Conservation (phyloP, 2,888 invertebrate genomes). For the Muscina levida region DNA sequence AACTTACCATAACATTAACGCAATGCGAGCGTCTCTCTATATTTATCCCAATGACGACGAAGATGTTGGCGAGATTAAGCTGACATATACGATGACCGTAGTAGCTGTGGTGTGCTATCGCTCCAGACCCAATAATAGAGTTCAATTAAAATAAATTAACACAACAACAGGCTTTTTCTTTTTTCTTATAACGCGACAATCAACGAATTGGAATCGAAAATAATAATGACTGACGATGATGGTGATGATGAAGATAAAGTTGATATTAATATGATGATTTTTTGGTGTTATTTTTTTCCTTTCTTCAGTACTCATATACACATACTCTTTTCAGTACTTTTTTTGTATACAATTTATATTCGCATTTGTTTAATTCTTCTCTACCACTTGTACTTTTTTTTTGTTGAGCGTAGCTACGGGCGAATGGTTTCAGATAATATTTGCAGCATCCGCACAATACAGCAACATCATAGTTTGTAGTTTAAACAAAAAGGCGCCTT, state of each 20-base stretch:
- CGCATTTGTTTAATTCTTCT: background rate
- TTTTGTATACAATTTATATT: background rate
- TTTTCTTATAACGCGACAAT: constrained; percentile 26
- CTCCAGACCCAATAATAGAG: constrained; percentile 62
- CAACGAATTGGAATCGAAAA: constrained; percentile 30
- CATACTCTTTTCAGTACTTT: no score
- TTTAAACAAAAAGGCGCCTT: constrained; percentile 37
- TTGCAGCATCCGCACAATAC: constrained; percentile 40
- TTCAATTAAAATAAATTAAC: constrained; percentile 69
- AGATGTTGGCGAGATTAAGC: background rate
- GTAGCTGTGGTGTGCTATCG: background rate
- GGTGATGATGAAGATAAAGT: no score
- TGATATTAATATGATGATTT: background rate
- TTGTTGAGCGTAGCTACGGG: no score
- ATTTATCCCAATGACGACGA: constrained; percentile 11
- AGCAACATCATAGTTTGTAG: no score
- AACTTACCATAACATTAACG: constrained; percentile 23
- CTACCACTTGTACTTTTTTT: no score
- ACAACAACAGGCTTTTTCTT: constrained; percentile 35
- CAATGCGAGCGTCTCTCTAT: background rate
- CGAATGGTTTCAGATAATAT: background rate
- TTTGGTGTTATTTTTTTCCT: constrained; percentile 13
- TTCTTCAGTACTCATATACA: background rate
- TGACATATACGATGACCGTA: no score
- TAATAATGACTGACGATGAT: no score